phyloP scores from a whole-genome alignment of 2,113 vertebrate genomes.

The Macquaria australasica region DNA sequence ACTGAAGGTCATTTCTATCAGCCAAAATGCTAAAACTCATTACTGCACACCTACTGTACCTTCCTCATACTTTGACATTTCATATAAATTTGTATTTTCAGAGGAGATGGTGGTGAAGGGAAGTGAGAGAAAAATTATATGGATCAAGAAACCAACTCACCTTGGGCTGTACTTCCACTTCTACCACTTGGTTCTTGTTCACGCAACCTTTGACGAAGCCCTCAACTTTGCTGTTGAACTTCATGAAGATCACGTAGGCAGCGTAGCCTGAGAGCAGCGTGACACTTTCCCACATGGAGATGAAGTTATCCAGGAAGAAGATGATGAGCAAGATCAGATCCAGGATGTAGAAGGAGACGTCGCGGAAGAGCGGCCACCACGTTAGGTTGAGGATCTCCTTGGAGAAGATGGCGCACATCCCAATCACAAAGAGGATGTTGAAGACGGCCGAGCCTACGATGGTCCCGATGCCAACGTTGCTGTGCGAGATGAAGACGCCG shows the following conservation, averaged over 20 bases:
- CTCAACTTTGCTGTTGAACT: constrained; percentile 94
- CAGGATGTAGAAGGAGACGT: constrained; percentile 97
- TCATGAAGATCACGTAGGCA: constrained; percentile 97
- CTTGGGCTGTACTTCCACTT: constrained; percentile 94
- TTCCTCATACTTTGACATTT: constrained; percentile 16
- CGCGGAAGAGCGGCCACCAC: constrained; percentile 98
- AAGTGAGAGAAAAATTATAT: background rate
- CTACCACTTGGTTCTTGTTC: constrained; percentile 95
- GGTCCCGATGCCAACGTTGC: constrained; percentile 98
- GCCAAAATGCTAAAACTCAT: constrained; percentile 18
- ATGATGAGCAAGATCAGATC: constrained; percentile 96
- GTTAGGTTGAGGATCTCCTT: constrained; percentile 97
- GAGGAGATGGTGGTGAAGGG: constrained; percentile 23
- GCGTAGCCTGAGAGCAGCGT: constrained; percentile 90
- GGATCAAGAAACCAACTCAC: constrained; percentile 82
- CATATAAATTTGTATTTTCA: background rate
- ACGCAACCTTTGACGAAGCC: constrained; percentile 89
- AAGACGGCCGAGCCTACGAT: constrained; percentile 98
- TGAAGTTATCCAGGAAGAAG: constrained; percentile 98
- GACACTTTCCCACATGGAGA: constrained; percentile 94
- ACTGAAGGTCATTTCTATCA: constrained; percentile 20
- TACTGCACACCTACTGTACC: constrained; percentile 9
- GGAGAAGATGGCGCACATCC: constrained; percentile 99
- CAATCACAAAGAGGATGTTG: constrained; percentile 98
- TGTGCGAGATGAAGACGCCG: constrained; percentile 97